Evolutionary conservation across 23 tunicate genomes (phyloP), one percentile per base, ranked within the genome.

Genomic region (Diplosoma virens): DNA sequence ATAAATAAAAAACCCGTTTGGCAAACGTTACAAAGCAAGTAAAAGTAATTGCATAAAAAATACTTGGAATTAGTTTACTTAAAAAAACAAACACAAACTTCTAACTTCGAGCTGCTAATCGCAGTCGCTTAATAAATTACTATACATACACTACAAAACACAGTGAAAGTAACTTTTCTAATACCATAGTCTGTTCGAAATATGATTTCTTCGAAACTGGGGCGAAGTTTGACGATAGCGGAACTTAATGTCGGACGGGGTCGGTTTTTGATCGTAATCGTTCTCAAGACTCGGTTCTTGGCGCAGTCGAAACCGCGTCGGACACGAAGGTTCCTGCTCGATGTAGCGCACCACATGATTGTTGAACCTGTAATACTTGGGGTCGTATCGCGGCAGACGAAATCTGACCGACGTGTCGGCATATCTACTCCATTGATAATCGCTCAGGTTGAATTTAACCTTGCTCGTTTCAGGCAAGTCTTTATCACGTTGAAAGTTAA

Each of bases 271-370:
- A 9, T 24, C 26, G 6, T 9, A 73, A 4, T 58, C 69, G 11
- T 45, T 11, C 3, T 67, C 50, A 24, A 67, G 23, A 35, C 18
- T 34, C 2, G 74, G 74, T 67, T 67, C 74, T 67, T 67, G 74
- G 11, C 27, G 50, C 5, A 67, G 36, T 9, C 3, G 7, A 35
- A 17, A 67, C 2, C 32, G 74, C 5, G 52, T 17, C 2, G 74
- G 27, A 22, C 27, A 23, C 2, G 74, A 34, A 9, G 36, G n/a
- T 18, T 67, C 74, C 36, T 35, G 28, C 24, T 67, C 26, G 11
- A 67, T 18, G 36, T 67, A 67, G 7, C 74, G 74, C 6, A 67
- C 24, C 3, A 37, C 50, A 36, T 67, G 25, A 27, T 37, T 9
- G 2, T 37, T 67, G 24, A 67, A 67, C 3, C 52, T 18, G 74